Evolutionary conservation across 2,888 invertebrate species (phyloP).

Genomic region (Pollenia amentaria): DNA sequence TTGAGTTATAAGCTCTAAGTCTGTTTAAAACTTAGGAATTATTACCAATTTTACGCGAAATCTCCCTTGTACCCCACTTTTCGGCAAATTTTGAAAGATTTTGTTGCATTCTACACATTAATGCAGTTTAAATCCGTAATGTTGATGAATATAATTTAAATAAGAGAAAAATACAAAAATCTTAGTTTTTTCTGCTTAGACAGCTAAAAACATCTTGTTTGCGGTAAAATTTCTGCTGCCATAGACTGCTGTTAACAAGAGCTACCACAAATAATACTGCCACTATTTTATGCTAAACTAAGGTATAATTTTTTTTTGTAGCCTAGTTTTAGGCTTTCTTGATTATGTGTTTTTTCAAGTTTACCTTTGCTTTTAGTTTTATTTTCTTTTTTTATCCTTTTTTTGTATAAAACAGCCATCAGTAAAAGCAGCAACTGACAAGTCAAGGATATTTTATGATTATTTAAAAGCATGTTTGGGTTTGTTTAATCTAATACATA

Average conservation of each 20-base stretch:
- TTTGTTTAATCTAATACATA: conserved; percentile 13
- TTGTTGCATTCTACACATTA: conserved; percentile 5
- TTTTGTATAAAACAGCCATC: conserved; percentile 44
- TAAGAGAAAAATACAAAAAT: not conserved
- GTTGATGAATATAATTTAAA: not conserved
- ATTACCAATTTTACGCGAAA: not conserved
- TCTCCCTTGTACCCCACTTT: not conserved
- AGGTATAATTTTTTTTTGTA: conserved; percentile 22
- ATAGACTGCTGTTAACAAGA: not conserved
- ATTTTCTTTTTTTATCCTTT: not conserved
- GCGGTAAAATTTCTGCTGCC: not conserved
- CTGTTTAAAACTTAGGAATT: no score
- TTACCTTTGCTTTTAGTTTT: conserved; percentile 55
- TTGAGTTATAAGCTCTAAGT: no score
- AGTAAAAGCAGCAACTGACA: conserved; percentile 49
- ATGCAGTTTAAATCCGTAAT: conserved; percentile 7
- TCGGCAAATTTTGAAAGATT: no score
- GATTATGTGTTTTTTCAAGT: conserved; percentile 46
- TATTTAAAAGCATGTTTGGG: conserved; percentile 56
- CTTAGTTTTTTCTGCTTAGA: conserved; percentile 1
- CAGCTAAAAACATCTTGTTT: not conserved
- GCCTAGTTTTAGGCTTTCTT: conserved; percentile 64
- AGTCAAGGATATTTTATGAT: conserved; percentile 71
- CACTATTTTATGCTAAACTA: not conserved
- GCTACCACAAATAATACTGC: not conserved